These are phyloP conservation scores for Mechanitis mazaeus DNA, from an alignment of 2,888 invertebrate species.

Conservation along the genomic window DNA sequence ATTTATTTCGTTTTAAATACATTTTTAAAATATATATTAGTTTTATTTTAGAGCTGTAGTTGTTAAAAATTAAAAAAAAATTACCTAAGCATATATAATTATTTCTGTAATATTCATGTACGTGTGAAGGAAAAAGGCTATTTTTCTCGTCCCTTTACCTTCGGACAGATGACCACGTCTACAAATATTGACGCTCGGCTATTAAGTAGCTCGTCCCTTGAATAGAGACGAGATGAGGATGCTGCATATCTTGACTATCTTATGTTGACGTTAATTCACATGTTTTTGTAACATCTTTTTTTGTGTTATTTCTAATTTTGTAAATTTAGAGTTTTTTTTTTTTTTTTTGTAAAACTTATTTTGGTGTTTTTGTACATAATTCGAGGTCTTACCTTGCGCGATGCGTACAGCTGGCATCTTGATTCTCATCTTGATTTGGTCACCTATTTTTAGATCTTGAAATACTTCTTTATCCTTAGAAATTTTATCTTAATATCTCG, in stretches of 20 bases:
- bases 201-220: slow-evolving; percentile 69
- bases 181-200: slow-evolving; percentile 64
- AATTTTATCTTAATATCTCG: slow-evolving; percentile 63
- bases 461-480: slow-evolving; percentile 61
- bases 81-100: too few species aligned
- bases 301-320: neutral
- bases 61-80: too few species aligned
- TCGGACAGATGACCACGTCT: slow-evolving; percentile 69
- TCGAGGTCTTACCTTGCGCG: slow-evolving; percentile 89
- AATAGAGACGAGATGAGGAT: slow-evolving; percentile 47
- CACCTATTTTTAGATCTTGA: slow-evolving; percentile 74
- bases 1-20: too few species aligned
- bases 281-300: neutral
- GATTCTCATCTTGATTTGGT: slow-evolving; percentile 93
- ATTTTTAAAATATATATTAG: too few species aligned
- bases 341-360: slow-evolving; percentile 10
- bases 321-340: neutral
- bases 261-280: neutral
- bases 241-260: slow-evolving; percentile 3
- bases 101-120: neutral
- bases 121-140: neutral
- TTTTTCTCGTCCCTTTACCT: slow-evolving; percentile 28
- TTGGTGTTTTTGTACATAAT: slow-evolving; percentile 6
- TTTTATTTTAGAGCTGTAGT: too few species aligned
- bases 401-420: slow-evolving; percentile 98